A percentile compares a stretch with the other conserved stretches of the same genome.
These are phyloP conservation scores for Ursus arctos DNA, from an alignment of 2,113 vertebrate species.

Conservation along the genomic window DNA sequence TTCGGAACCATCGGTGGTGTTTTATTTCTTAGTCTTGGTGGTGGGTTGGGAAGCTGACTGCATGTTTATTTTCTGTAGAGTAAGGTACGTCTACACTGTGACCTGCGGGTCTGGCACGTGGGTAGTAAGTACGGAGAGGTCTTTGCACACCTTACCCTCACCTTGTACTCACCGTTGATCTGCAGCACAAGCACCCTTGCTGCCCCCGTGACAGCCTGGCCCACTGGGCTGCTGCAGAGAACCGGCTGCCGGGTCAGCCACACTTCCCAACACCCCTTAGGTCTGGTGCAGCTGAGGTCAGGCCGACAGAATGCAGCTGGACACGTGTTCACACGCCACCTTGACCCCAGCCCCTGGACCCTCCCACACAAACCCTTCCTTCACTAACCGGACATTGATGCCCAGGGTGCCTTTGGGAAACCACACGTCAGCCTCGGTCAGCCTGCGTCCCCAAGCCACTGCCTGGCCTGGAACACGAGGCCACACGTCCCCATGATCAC, in stretches of 20 bases:
- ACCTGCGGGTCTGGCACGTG: background rate
- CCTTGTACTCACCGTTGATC: too few relatives aligned
- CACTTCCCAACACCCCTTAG: background rate
- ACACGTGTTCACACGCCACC: accelerated
- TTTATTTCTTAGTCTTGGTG: background rate
- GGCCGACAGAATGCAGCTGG: accelerated
- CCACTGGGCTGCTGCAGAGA: background rate
- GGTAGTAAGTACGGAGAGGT: background rate
- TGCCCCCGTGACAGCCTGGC: background rate
- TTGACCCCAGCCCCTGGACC: too few relatives aligned
- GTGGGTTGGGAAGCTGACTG: accelerated
- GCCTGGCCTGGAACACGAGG: accelerated
- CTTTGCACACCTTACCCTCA: too few relatives aligned
- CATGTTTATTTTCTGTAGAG: background rate
- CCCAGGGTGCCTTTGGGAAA: background rate
- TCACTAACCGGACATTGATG: accelerated
- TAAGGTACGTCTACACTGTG: accelerated
- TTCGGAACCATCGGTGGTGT: accelerated
- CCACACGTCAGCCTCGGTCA: accelerated
- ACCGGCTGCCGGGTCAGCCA: accelerated
- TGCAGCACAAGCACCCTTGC: accelerated
- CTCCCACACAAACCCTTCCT: background rate
- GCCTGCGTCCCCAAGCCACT: background rate
- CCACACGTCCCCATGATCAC: accelerated
- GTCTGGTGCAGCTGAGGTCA: accelerated